Base-by-base conservation (phyloP, 2,888 invertebrate species). In the Pachymerium ferrugineum region DNA sequence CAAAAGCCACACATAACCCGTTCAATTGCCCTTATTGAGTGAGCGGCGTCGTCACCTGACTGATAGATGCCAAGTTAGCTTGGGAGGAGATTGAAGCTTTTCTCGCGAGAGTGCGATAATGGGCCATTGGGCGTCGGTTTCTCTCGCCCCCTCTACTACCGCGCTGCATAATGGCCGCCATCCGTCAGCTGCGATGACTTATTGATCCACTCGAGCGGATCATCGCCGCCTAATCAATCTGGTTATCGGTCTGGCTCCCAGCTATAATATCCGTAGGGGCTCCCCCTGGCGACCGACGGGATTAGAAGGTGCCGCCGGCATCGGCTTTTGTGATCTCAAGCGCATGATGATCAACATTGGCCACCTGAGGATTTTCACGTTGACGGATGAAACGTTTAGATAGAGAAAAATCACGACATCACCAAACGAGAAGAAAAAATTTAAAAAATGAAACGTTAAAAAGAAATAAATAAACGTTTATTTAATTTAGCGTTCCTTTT, bases 151-250 rank as follows among this genome's bases (percentile, higher is more conserved):
- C n/a, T n/a, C n/a, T n/a, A n/a, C n/a, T n/a, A n/a, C n/a, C 30
- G n/a, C n/a, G 69, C 30, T 69, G 69, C 69, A 30, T 69, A 69
- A 69, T 69, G 69, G 62, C 19, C 69, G 69, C 33, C 69, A 33
- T 69, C 30, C 31, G 33, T 69, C 69, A 69, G 69, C 16, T 16
- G 69, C 69, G 30, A 69, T 69, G 69, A 69, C 69, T 69, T 69
- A 69, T 69, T 69, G 69, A 69, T 30, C 33, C 69, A 33, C 69
- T 69, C 69, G 69, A 69, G 69, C 69, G 71, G 71, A 71, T 71
- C 71, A 71, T 71, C 71, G 71, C 38, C 25, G 71, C 71, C 35
- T 71, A 71, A 71, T 71, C 71, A 71, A 71, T 71, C 71, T 71
- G 33, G 71, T 71, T 71, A 71, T 33, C 71, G 38, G 28, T 12